Evolutionary conservation across 2,888 invertebrate species (phyloP), one percentile per base, ranked within the genome.

Genomic region (Hedychridium roseum): DNA sequence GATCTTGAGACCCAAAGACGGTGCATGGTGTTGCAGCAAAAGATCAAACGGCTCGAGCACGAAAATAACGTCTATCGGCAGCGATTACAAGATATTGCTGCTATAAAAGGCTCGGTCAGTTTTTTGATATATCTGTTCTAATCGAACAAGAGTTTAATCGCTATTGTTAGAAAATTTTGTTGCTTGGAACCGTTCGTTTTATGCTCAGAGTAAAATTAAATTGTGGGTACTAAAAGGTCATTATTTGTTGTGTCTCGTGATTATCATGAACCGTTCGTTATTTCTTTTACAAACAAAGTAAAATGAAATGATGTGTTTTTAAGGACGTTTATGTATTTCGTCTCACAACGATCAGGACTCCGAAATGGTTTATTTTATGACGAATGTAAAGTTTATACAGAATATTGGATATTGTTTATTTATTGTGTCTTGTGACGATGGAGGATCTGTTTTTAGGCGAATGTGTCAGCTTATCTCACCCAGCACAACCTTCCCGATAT

Each of bases 1-100:
- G 92, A 93, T 76, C 82, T 93, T 49, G 96, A 97, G 76, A 84
- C 91, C 56, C 90, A 91, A 75, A 90, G 94, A 74, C 84, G 88
- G 62, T 82, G 86, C 44, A 84, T 89, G 79, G 74, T 88, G 4
- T 84, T 95, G 42, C 92, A 95, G 70, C 89, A 94, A 67, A 90
- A 91, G 76, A 92, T 97, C 57, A 91, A 92, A 71, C 88, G 89
- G 66, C 79, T 97, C 64, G 95, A 97, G 78, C 83, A 88, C 60
- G 95, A 96, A 73, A 90, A 94, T 78, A 86, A 87, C 55, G 84
- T 88, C 28, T 90, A 94, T 76, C 90, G 91, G 78, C 89, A 87
- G 72, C 87, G 94, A 63, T 83, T 95, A 67, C 85, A 88, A 43
- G 89, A 90, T 63, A 76, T 90, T 45, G 80, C 81, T 28, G 80